A percentile compares a stretch with the other conserved stretches of the same genome.
Conservation (phyloP, 2,797 vertebrate genomes). For the Tokudaia muenninki region DNA sequence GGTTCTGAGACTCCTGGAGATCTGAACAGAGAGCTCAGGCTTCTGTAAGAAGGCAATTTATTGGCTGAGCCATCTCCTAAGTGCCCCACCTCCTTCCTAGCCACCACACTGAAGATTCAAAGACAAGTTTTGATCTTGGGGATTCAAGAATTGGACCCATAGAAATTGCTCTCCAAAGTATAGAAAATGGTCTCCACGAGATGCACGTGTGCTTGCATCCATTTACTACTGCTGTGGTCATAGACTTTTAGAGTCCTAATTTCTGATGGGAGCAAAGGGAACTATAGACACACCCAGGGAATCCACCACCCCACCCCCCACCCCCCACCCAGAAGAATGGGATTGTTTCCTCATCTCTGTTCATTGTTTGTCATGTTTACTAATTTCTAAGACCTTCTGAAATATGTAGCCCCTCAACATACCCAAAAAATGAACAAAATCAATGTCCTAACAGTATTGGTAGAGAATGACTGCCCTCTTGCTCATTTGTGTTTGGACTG, state of each 20-base stretch:
- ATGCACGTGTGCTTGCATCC: conserved; percentile 32
- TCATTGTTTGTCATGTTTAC: conserved; percentile 21
- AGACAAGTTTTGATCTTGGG: conserved; percentile 47
- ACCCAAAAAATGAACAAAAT: neutral
- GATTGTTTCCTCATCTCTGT: neutral
- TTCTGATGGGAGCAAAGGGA: conserved; percentile 55
- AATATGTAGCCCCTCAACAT: neutral
- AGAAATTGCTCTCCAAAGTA: conserved; percentile 17
- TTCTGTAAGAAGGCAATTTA: neutral
- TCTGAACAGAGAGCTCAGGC: no score
- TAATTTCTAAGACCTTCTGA: conserved; percentile 53
- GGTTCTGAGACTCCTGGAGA: neutral
- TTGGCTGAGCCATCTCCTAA: neutral
- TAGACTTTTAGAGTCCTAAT: conserved; percentile 67
- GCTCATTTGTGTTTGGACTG: conserved; percentile 13
- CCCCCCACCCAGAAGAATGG: neutral
- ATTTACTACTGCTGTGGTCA: conserved; percentile 48
- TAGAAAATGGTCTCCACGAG: neutral
- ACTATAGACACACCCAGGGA: neutral
- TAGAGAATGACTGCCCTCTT: neutral
- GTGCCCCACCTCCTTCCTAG: neutral
- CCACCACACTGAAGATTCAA: conserved; percentile 5
- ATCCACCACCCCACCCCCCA: neutral
- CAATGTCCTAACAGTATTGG: neutral
- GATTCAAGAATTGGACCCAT: neutral